These are phyloP conservation scores for Eupithecia vulgata DNA, from an alignment of 2,888 invertebrate species.

Conservation along the genomic window DNA sequence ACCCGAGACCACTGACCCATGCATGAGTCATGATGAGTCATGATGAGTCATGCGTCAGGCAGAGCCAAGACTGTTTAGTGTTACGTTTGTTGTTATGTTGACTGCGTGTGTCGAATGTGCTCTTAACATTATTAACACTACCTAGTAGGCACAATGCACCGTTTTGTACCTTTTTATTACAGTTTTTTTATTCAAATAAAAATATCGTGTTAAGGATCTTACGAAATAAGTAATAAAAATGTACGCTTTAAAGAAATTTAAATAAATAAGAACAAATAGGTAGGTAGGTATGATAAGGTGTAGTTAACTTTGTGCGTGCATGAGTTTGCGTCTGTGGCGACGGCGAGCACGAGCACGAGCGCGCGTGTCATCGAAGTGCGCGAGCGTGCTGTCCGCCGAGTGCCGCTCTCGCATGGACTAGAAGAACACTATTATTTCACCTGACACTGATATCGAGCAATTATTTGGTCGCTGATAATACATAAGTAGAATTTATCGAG, in stretches of 20 bases:
- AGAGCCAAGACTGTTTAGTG: slow-evolving; percentile 78
- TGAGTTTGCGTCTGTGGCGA: slow-evolving; percentile 46
- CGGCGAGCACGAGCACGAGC: slow-evolving; percentile 11
- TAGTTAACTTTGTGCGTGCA: slow-evolving; percentile 74
- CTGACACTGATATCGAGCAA: slow-evolving; percentile 35
- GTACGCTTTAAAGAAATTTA: slow-evolving; percentile 84
- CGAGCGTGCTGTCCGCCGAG: neutral
- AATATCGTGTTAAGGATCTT: slow-evolving; percentile 76
- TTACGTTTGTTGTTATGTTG: slow-evolving; percentile 76
- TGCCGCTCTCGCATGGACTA: neutral
- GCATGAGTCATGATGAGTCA: too few species aligned
- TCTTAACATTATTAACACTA: slow-evolving; percentile 55
- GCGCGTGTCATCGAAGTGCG: slow-evolving; percentile 16
- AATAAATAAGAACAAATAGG: slow-evolving; percentile 78
- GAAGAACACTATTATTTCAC: neutral
- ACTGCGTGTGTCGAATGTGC: slow-evolving; percentile 63
- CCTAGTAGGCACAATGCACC: slow-evolving; percentile 72
- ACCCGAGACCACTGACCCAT: slow-evolving; percentile 61
- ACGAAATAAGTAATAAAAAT: slow-evolving; percentile 80
- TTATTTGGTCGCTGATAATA: slow-evolving; percentile 66
- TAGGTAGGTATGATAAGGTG: slow-evolving; percentile 79
- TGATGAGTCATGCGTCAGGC: slow-evolving; percentile 57
- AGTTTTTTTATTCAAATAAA: slow-evolving; percentile 59
- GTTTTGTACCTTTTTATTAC: slow-evolving; percentile 65
- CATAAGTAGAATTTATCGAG: slow-evolving; percentile 5